Evolutionary conservation across 53 echinoderm and acorn worm species (phyloP).

Genomic region (Actinopyga echinites): DNA sequence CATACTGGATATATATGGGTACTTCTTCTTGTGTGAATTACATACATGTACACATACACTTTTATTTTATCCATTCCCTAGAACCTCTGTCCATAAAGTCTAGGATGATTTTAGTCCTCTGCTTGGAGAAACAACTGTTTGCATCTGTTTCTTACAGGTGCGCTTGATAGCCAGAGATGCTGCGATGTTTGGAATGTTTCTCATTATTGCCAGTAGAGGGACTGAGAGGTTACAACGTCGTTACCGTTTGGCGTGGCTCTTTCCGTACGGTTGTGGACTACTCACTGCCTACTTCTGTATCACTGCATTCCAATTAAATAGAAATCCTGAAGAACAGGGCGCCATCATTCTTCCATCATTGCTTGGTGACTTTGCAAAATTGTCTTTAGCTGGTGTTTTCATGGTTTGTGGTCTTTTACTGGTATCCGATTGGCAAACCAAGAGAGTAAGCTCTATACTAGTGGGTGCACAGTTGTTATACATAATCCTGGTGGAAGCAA

Average conservation of each 20-base stretch:
- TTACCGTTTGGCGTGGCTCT: slow-evolving; percentile 20
- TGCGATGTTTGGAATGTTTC: slow-evolving; percentile 10
- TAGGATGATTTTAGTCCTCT: too few species aligned
- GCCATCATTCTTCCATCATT: neutral
- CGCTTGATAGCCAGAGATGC: slow-evolving; percentile 17
- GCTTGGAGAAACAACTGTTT: too few species aligned
- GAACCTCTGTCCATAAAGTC: too few species aligned
- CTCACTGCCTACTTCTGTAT: slow-evolving; percentile 30
- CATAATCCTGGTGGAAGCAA: neutral
- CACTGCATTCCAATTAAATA: slow-evolving; percentile 16
- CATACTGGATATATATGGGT: too few species aligned
- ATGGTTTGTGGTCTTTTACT: slow-evolving; percentile 30
- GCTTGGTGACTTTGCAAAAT: slow-evolving; percentile 16
- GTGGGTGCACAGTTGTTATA: neutral
- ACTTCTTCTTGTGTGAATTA: too few species aligned
- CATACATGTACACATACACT: too few species aligned
- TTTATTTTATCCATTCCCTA: too few species aligned
- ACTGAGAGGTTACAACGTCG: slow-evolving; percentile 5
- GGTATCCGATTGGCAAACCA: neutral
- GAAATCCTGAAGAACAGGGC: slow-evolving; percentile 9
- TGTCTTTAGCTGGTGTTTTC: neutral
- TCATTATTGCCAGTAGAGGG: slow-evolving; percentile 29
- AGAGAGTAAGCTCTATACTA: neutral
- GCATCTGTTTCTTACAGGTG: neutral
- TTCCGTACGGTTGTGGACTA: slow-evolving; percentile 3